Percentiles rank a stretch among this genome's conserved stretches.
phyloP scores from a whole-genome alignment of 2,113 vertebrate genomes.

The Promerops cafer region DNA sequence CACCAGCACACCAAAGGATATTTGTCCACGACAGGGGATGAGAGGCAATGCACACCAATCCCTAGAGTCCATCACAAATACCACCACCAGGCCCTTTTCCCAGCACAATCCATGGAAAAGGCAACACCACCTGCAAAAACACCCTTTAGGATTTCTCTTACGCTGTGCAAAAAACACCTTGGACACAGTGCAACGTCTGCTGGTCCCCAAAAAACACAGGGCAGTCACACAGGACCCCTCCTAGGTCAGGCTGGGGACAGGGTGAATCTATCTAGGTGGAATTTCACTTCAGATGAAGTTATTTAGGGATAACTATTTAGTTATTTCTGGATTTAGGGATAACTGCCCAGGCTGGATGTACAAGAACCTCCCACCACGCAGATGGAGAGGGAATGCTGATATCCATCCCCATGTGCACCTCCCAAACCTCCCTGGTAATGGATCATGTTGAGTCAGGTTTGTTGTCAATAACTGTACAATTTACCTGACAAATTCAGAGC shows the following conservation, averaged over 20 bases:
- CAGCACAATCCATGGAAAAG: background rate
- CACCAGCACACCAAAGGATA: background rate
- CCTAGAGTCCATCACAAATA: background rate
- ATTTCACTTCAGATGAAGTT: background rate
- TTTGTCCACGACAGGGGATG: background rate
- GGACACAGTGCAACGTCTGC: fast-evolving
- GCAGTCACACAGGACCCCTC: background rate
- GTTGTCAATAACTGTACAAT: slow-evolving; percentile 66
- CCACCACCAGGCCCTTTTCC: background rate
- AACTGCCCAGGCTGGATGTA: fast-evolving
- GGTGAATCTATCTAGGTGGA: background rate
- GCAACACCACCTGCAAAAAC: background rate
- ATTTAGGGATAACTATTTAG: too few species aligned
- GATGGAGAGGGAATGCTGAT: background rate
- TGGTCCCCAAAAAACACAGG: background rate
- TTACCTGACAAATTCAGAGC: slow-evolving; percentile 65
- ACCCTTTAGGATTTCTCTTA: background rate
- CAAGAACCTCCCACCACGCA: background rate
- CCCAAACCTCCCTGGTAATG: background rate
- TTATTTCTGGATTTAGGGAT: background rate
- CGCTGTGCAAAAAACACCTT: background rate
- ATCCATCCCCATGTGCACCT: background rate
- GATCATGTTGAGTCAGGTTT: background rate
- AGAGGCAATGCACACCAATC: background rate
- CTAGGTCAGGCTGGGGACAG: background rate